Base-by-base conservation (phyloP, 2,888 invertebrate species). In the Oscheius sp. region DNA sequence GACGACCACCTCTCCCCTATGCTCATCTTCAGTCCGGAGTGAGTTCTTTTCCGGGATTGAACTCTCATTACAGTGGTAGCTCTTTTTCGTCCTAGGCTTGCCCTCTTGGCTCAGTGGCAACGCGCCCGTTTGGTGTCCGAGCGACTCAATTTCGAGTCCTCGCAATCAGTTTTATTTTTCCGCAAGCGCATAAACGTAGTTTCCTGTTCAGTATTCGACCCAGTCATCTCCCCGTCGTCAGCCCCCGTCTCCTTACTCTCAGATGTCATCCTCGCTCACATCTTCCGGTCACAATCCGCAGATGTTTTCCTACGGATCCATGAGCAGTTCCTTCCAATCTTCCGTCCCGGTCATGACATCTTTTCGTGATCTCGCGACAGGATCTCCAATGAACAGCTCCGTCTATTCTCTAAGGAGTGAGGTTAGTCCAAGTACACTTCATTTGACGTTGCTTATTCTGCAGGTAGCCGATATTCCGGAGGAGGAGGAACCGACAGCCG, bases 311-410 rank as follows among this genome's bases (percentile, higher is more conserved):
- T 65, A 48, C 33, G 29, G 32, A 10, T 68, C 68, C n/a, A 68
- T 68, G 68, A 29, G 35, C 10, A 37, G 55, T 37, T 68, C 68
- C 4, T 48, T 65, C 33, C 50, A 50, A 13, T 60, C 60, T n/a
- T 65, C 65, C 32, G 58, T 70, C 13, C 83, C 86, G 29, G 57
- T 80, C 59, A 86, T 86, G 86, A 86, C 86, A 10, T 86, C 87
- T 4, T 86, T 86, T 65, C 83, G 84, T 9, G 85, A 86, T 68
- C 73, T 86, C 7, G 86, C 86, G 35, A 68, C 81, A 4, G 74
- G 73, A n/a, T 78, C 79, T 47, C 80, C 81, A 33, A 80, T 82
- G 79, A 80, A 79, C 59, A 63, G 63, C 37, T 80, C 79, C n/a
- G 70, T 76, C 42, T 82, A 82, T 76, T 82, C 81, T 66, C 72